Base-by-base conservation (phyloP, 2,797 vertebrate species). In the Podargus strigoides region DNA sequence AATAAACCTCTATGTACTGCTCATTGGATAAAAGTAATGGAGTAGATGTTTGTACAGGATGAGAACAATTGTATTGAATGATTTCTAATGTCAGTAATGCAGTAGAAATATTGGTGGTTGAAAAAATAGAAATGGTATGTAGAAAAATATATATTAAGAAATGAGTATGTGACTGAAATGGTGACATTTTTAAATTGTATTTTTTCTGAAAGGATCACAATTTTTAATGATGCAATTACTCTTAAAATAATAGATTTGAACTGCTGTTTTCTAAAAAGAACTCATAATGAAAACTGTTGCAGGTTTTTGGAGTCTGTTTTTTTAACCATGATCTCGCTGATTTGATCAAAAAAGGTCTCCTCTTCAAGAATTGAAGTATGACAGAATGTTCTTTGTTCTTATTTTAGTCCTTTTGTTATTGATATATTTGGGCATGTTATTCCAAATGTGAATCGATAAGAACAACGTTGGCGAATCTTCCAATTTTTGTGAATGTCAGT, bases 21-120 rank as follows among this genome's bases (percentile, higher is more conserved):
- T 95, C 97, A 58, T 69, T 76, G 53, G 75, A 69, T 92, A 70
- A 79, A 97, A 89, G 70, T 81, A 49, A 89, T 50, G 77, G 89
- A 95, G 56, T 83, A 94, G 77, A 79, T 34, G 50, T 91, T 94
- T 89, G 78, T 95, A 62, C 53, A 82, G 58, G 52, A 90, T 86
- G 70, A 19, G 14, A 78, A 69, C 74, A 87, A 72, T 91, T 85
- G 70, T 56, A 63, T 87, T 89, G 90, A 79, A 49, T 78, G 36
- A 58, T 93, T 96, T 93, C 78, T 72, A 42, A 39, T 50, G 52
- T 55, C 55, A 68, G 1, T 72, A 93, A 79, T 49, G 20, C 50
- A 85, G 82, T 52, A 93, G 74, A 94, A 88, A 53, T 95, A 77
- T 32, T 91, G 63, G 28, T 64, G 82, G n/a, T 77, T 91, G 58